phyloP scores from a whole-genome alignment of 2,113 vertebrate species.

The Cyrtonyx montezumae region DNA sequence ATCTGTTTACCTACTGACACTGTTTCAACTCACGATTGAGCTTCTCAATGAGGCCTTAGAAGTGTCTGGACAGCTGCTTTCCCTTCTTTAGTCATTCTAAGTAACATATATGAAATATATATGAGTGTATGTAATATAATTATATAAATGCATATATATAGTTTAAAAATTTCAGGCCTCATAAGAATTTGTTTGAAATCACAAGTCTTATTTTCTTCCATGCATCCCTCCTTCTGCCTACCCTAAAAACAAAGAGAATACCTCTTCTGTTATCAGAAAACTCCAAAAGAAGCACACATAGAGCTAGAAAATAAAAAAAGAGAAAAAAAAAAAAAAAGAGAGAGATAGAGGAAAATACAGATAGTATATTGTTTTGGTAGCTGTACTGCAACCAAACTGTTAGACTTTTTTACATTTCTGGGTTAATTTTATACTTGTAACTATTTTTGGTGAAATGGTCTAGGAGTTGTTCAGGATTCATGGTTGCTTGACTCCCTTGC shows the following conservation, averaged over 20 bases:
- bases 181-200: neutral
- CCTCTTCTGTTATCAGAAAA: neutral
- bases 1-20: neutral
- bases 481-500: fast-evolving
- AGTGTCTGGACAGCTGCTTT: neutral
- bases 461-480: neutral
- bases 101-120: too few relatives aligned
- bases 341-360: neutral
- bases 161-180: neutral
- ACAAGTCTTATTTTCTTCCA: neutral
- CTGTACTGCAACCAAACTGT: neutral
- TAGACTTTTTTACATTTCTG: neutral
- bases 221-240: neutral
- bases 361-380: neutral
- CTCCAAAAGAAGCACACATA: neutral
- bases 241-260: neutral
- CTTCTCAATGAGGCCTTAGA: neutral
- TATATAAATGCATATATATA: neutral
- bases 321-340: neutral
- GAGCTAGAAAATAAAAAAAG: neutral
- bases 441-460: neutral
- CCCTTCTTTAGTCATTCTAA: neutral
- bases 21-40: neutral
- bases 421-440: neutral
- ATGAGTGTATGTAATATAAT: too few relatives aligned